Conservation (phyloP, 2,113 vertebrate species). For the Proteles cristata region DNA sequence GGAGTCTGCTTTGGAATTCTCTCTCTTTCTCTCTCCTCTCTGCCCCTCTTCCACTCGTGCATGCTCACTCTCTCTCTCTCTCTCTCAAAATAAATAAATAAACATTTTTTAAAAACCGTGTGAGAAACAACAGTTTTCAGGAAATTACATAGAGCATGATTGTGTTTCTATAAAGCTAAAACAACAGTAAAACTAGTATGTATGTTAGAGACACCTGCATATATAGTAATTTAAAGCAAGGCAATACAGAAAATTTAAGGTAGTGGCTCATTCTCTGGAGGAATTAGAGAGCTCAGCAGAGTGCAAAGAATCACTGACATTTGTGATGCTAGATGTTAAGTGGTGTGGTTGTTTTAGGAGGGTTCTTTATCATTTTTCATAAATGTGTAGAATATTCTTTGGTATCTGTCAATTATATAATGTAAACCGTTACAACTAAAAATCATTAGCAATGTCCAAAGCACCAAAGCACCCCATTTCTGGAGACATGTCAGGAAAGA, state of each 20-base stretch:
- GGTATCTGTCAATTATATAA: background rate
- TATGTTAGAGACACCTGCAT: background rate
- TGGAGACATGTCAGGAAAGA: background rate
- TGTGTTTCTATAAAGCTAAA: slow-evolving; percentile 15
- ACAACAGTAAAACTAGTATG: background rate
- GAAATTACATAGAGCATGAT: background rate
- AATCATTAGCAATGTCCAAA: background rate
- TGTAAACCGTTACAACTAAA: background rate
- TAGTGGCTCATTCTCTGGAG: background rate
- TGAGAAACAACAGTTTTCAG: background rate
- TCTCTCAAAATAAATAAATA: no score
- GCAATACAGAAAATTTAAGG: background rate
- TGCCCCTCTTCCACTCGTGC: no score
- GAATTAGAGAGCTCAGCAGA: no score
- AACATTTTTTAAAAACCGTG: background rate
- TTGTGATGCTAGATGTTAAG: background rate
- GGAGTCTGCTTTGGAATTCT: no score
- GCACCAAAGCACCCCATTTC: background rate
- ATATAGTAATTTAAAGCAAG: slow-evolving; percentile 11
- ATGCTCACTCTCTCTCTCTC: no score
- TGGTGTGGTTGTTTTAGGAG: background rate
- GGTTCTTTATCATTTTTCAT: background rate
- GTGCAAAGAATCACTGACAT: background rate
- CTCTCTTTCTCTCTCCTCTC: no score
- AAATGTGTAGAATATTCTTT: background rate